A percentile compares a stretch with the other conserved stretches of the same genome.
Evolutionary conservation across 2,888 invertebrate genomes (phyloP).

Genomic region (Aporophyla lueneburgensis): DNA sequence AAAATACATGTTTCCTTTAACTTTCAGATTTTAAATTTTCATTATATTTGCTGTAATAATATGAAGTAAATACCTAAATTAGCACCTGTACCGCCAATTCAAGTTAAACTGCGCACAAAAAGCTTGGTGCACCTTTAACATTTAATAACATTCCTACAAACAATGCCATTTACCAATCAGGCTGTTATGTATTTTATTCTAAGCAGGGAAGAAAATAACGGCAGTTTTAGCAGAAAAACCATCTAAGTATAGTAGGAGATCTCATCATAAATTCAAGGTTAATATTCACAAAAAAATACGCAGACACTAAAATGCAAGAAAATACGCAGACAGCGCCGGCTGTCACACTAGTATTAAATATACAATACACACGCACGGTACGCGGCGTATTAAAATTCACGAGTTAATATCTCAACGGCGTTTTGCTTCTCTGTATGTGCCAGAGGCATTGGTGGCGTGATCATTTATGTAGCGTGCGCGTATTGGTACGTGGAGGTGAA

Average conservation of each 20-base stretch:
- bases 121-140: no score
- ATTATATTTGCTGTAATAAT: no score
- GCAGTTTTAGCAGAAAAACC: not conserved
- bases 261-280: conserved; percentile 9
- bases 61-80: no score
- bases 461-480: conserved; percentile 55
- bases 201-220: not conserved
- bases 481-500: conserved; percentile 21
- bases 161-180: not conserved
- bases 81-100: no score
- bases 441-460: conserved; percentile 47
- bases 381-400: conserved; percentile 63
- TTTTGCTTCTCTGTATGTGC: conserved; percentile 48
- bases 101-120: no score
- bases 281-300: conserved; percentile 15
- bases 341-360: conserved; percentile 51
- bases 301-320: conserved; percentile 7
- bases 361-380: conserved; percentile 37
- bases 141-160: not conserved
- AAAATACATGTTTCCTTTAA: no score
- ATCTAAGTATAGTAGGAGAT: not conserved
- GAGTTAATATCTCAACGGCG: conserved; percentile 63
- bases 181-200: not conserved
- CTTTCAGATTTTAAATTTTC: no score
- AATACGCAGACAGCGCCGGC: conserved; percentile 22